phyloP scores from a whole-genome alignment of 2,888 invertebrate genomes.

The Periphyllus acericola region DNA sequence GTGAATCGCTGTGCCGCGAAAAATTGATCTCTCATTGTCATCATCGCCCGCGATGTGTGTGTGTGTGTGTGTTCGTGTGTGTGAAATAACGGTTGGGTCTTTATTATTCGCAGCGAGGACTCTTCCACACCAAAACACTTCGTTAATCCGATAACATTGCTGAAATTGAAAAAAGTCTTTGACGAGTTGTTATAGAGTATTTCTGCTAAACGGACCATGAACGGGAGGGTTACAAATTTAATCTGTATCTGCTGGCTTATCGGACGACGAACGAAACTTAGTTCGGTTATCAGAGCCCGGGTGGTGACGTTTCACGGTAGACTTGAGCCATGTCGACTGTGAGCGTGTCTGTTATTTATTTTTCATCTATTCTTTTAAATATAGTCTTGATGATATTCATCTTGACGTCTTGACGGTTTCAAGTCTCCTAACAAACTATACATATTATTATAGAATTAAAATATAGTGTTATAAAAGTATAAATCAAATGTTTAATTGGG shows the following conservation, averaged over 20 bases:
- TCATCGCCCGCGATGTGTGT: too few relatives aligned
- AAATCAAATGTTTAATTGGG: slow-evolving; percentile 37
- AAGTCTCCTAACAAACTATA: background rate
- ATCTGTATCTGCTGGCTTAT: slow-evolving; percentile 31
- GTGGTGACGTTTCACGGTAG: slow-evolving; percentile 28
- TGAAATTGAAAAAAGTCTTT: slow-evolving; percentile 56
- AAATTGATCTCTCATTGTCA: slow-evolving; percentile 17
- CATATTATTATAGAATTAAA: background rate
- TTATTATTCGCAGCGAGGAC: background rate
- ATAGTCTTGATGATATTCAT: too few relatives aligned
- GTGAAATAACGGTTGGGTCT: background rate
- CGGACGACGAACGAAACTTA: slow-evolving; percentile 27
- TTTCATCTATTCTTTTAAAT: background rate
- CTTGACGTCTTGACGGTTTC: background rate
- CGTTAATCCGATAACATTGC: slow-evolving; percentile 43
- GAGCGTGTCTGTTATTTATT: background rate
- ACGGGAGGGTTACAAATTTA: slow-evolving; percentile 46
- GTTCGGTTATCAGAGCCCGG: slow-evolving; percentile 17
- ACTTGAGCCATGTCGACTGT: background rate
- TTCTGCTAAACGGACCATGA: slow-evolving; percentile 59
- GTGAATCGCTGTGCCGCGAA: slow-evolving; percentile 16
- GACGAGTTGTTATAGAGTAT: slow-evolving; percentile 30
- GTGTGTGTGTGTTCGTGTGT: background rate
- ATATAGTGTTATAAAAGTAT: background rate
- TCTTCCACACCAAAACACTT: slow-evolving; percentile 48